Evolutionary conservation across 2,797 vertebrate genomes (phyloP), one percentile per base, ranked within the genome.

Genomic region (Pygocentrus nattereri): DNA sequence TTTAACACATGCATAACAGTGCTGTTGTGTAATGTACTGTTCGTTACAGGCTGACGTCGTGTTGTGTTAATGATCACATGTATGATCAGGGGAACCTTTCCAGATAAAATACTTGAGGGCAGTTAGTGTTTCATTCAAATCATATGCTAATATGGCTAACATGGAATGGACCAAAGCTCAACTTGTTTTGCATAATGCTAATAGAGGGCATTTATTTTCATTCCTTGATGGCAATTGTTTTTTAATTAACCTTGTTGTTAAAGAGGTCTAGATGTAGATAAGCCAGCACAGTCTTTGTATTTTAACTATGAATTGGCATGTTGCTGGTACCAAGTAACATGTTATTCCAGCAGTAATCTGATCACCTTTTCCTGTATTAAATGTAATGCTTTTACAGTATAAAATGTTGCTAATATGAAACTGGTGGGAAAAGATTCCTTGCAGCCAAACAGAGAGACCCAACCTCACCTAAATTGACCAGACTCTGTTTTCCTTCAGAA

Each of bases 21-120:
- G 34, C 52, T 38, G 25, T 54, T 76, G 23, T 12, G 58, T 76
- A 54, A 52, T 78, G 52, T 34, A 25, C 38, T 74, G n/a, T 58
- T 38, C 73, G 61, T 38, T 70, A 49, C 30, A 69, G 10, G 50
- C 75, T n/a, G 11, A 31, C 19, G 27, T 16, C 12, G 5, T 27
- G 10, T 41, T 47, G 67, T 25, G 13, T 50, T 47, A 69, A 47
- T 47, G 5, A 12, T 15, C 30, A 25, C 41, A 25, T 47, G 23
- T 25, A 25, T 47, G n/a, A 23, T 41, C 4, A 6, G 23, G 7
- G 6, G 23, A 10, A 50, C 1, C 15, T 3, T 10, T n/a, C 62
- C 31, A 34, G 6, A 65, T 65, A 10, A 38, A 65, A 38, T 44
- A 67, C 21, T 12, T 58, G 4, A 56, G 18, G 49, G 16, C 49